phyloP scores from a whole-genome alignment of 2,888 invertebrate genomes.

The Andrena chrysosceles region DNA sequence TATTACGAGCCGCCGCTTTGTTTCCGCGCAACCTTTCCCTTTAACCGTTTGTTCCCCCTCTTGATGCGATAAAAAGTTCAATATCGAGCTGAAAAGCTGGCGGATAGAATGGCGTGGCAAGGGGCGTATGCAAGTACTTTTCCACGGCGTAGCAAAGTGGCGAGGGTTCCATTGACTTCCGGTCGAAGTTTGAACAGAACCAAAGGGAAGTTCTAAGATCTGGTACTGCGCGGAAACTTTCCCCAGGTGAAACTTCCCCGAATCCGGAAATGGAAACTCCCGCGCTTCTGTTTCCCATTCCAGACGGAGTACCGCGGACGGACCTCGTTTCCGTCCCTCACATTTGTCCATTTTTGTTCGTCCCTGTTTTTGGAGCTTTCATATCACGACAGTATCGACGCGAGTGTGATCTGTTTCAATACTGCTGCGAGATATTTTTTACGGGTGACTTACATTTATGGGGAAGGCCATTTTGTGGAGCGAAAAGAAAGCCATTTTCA shows the following conservation, averaged over 20 bases:
- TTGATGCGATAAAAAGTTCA: slow-evolving; percentile 69
- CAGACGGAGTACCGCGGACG: slow-evolving; percentile 2
- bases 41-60: slow-evolving; percentile 28
- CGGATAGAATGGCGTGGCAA: slow-evolving; percentile 16
- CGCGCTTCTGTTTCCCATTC: slow-evolving; percentile 38
- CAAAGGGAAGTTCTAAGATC: slow-evolving; percentile 42
- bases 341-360: not conserved
- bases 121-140: slow-evolving; percentile 45
- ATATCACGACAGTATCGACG: not conserved
- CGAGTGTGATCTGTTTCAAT: not conserved
- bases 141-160: slow-evolving; percentile 57
- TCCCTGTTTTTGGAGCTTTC: not conserved
- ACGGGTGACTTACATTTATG: not conserved
- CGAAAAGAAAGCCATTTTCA: too few species aligned
- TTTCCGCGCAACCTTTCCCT: slow-evolving; percentile 40
- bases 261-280: slow-evolving; percentile 56
- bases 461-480: too few species aligned
- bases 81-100: slow-evolving; percentile 63
- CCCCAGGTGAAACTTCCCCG: slow-evolving; percentile 44
- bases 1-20: slow-evolving; percentile 39
- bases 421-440: not conserved
- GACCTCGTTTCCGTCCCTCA: slow-evolving; percentile 5
- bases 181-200: slow-evolving; percentile 54
- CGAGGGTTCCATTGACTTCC: slow-evolving; percentile 56
- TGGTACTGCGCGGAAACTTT: slow-evolving; percentile 52